Evolutionary conservation across 2,888 invertebrate species (phyloP), one percentile per base, ranked within the genome.

Genomic region (Pseudococcus viburni): DNA sequence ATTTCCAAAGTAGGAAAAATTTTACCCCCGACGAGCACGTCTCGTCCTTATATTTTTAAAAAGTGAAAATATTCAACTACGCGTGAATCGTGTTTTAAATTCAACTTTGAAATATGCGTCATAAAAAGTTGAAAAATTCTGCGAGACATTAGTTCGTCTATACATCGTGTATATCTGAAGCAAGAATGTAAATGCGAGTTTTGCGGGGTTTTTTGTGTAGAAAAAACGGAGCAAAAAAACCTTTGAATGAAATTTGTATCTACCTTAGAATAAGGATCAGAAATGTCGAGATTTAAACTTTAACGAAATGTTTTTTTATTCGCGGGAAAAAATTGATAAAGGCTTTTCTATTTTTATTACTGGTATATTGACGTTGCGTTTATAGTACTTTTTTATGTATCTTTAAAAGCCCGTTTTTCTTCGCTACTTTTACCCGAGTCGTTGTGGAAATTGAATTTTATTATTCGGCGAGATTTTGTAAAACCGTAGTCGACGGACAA

Each of bases 111-210:
- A 64, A 22, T 64, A 19, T 64, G 22, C 64, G 7, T 19, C 19
- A 22, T 22, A 64, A 22, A 64, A 64, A 64, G 64, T 64, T 64
- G 6, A 64, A 64, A 64, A 33, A 33, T 64, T 64, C 22, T 19
- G 3, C 19, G 64, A 64, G 64, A 64, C 64, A 64, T 64, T 64
- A 64, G 64, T 22, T 33, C 1, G 26, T 33, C 26, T 33, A 51
- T 22, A 51, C 12, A 17, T 33, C 11, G 51, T 5, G 46, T 55
- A n/a, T n/a, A 22, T 33, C 3, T 33, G 26, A 3, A 33, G 26
- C 26, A 33, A 64, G 64, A 64, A 64, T 64, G 64, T 64, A 64
- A 64, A 64, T 64, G 64, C 64, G 64, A 64, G 64, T 64, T 64
- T 64, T 19, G 22, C 19, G 26, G 0, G 26, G 0, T 7, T 22